Conservation (phyloP, 1,140 invertebrate genomes). For the Pantala flavescens region DNA sequence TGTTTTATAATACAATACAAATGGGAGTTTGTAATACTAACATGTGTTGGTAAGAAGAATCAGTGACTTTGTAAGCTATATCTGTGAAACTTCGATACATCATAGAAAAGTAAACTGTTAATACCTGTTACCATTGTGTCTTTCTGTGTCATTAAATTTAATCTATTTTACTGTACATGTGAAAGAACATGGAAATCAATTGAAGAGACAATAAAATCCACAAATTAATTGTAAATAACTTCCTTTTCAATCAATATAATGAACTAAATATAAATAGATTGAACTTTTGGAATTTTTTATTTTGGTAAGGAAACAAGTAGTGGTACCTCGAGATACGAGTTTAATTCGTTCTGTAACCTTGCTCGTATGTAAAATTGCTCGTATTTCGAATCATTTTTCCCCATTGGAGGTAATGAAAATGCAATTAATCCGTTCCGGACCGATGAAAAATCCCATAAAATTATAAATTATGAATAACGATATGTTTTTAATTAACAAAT, state of each 20-base stretch:
- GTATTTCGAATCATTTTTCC: too few relatives aligned
- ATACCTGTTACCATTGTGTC: slow-evolving; percentile 9
- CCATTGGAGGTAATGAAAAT: too few relatives aligned
- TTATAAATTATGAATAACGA: too few relatives aligned
- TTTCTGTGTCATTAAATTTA: slow-evolving; percentile 5
- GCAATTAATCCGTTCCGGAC: too few relatives aligned
- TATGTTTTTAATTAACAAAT: too few relatives aligned
- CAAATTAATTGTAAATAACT: not conserved
- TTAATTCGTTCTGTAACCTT: too few relatives aligned
- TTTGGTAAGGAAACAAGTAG: too few relatives aligned
- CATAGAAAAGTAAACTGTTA: not conserved
- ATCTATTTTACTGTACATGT: slow-evolving; percentile 10
- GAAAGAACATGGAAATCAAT: not conserved
- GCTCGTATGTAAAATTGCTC: too few relatives aligned
- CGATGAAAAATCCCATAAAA: too few relatives aligned
- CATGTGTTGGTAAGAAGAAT: not conserved
- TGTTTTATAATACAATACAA: not conserved
- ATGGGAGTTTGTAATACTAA: slow-evolving; percentile 5
- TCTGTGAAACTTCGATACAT: not conserved
- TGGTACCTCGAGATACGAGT: too few relatives aligned
- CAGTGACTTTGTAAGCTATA: not conserved
- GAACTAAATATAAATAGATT: too few relatives aligned
- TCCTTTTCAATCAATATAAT: not conserved
- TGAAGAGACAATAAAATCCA: slow-evolving; percentile 7
- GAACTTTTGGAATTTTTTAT: too few relatives aligned